phyloP scores from a whole-genome alignment of 2,113 vertebrate genomes.

The Pica pica region DNA sequence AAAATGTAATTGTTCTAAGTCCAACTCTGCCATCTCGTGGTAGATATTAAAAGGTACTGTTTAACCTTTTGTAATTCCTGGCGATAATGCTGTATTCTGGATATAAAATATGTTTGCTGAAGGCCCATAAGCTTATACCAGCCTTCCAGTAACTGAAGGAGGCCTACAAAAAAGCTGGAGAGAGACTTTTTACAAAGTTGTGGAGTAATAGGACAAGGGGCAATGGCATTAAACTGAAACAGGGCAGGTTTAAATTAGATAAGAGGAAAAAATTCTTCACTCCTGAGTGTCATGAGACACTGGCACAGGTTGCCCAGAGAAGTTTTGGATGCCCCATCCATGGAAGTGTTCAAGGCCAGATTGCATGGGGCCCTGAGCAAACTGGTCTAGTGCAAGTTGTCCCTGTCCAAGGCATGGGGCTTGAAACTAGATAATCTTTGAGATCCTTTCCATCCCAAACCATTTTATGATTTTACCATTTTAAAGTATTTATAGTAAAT shows the following conservation, averaged over 20 bases:
- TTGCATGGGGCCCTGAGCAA: neutral
- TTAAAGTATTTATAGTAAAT: neutral
- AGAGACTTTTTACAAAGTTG: neutral
- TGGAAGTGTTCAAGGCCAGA: neutral
- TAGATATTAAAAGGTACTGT: neutral
- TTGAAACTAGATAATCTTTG: neutral
- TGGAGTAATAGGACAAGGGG: neutral
- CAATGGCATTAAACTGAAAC: neutral
- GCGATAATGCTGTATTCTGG: rapidly evolving
- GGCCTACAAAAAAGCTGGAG: neutral
- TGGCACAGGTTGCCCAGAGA: neutral
- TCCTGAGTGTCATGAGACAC: neutral
- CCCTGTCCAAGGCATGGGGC: neutral
- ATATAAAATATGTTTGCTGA: neutral
- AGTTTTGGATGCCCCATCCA: neutral
- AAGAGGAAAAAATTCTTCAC: neutral
- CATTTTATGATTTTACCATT: neutral
- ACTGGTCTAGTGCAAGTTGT: neutral
- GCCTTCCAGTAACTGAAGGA: neutral
- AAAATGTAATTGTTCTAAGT: neutral
- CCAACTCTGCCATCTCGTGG: conserved; percentile 57
- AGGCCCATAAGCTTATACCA: neutral
- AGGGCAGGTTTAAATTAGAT: neutral
- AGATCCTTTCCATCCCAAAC: neutral
- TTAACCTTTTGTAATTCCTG: neutral